Base-by-base conservation (phyloP, 2,797 vertebrate genomes). In the Sebastes variabilis region DNA sequence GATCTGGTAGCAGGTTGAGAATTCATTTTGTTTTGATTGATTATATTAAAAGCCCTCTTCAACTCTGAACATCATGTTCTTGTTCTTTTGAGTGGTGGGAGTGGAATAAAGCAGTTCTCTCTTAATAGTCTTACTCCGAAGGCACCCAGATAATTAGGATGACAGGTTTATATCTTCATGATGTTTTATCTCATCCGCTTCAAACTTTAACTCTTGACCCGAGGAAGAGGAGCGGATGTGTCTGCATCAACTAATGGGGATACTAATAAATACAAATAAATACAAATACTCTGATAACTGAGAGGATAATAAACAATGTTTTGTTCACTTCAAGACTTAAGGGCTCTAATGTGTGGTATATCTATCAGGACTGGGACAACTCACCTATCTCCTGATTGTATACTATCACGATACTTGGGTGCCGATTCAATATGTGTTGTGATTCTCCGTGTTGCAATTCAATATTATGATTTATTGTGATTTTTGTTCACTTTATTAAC, bases 61-160 rank as follows among this genome's bases (percentile, higher is more conserved):
- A 83, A 76, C 54, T 83, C 34, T 61, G 66, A 80, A 87, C 77
- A 88, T 52, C 8, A 29, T 76, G 59, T 81, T 89, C 52, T 49
- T 74, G 29, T 59, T 76, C 32, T 55, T 65, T 14, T 81, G n/a
- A 64, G 54, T 49, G 36, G 42, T 58, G 66, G 42, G 9, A 81
- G 22, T n/a, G 42, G n/a, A 79, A 69, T 76, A 72, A 85, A 68
- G n/a, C 20, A 64, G 12, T 36, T 54, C 54, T 71, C 27, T 27
- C 13, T 42, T 42, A 29, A 54, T 36, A 42, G 13, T 77, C 49
- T 65, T 65, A 32, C 27, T 76, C 32, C 14, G 34, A 68, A 61
- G 4, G 46, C 46, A 73, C 14, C 22, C 4, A 54, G 72, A 68
- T 52, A 36, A 79, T 79, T 52, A 73, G 16, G 62, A 49, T 65